Evolutionary conservation across 2,888 invertebrate species (phyloP), one percentile per base, ranked within the genome.

Genomic region (Drosophila borborema): DNA sequence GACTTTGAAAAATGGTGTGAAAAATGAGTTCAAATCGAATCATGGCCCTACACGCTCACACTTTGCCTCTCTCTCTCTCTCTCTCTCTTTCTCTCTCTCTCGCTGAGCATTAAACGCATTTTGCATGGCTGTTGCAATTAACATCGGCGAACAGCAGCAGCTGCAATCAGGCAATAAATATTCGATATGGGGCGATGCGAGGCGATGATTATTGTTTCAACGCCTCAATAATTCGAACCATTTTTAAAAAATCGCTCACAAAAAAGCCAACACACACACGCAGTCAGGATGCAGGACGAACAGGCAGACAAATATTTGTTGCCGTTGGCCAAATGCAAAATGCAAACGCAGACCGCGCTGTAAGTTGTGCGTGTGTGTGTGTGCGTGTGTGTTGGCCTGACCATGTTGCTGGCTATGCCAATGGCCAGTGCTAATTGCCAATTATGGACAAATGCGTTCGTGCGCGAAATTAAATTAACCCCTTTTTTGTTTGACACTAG

Each of bases 381-480:
- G 75, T 36, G 53, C 58, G n/a, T 62, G 18, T 49, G 36, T 45
- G 48, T 48, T 43, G n/a, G 40, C 34, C 54, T 43, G 78, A 71
- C 74, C 65, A 66, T 81, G 77, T 72, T 67, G 76, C 76, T 48
- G 81, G 68, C 72, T 69, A 68, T 80, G 64, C 86, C 89, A 85
- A 86, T 88, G 86, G 81, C 80, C 85, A 90, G 89, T 91, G 91
- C 91, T 91, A 91, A 91, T 91, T 91, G 91, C 82, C 91, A 91
- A 91, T 91, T 91, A 91, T 91, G 91, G 81, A 90, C 83, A 90
- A 91, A 91, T 91, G 91, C 91, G 82, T 78, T 85, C 84, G 81
- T 86, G 91, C 91, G 89, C 88, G 90, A 91, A 91, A 89, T 91
- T 91, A 91, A 91, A 91, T 91, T 91, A 91, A 86, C 90, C 86